A percentile compares a stretch with the other conserved stretches of the same genome.
These are phyloP conservation scores for Oreochromis tanganicae DNA, from an alignment of 2,113 vertebrate genomes.

Conservation along the genomic window DNA sequence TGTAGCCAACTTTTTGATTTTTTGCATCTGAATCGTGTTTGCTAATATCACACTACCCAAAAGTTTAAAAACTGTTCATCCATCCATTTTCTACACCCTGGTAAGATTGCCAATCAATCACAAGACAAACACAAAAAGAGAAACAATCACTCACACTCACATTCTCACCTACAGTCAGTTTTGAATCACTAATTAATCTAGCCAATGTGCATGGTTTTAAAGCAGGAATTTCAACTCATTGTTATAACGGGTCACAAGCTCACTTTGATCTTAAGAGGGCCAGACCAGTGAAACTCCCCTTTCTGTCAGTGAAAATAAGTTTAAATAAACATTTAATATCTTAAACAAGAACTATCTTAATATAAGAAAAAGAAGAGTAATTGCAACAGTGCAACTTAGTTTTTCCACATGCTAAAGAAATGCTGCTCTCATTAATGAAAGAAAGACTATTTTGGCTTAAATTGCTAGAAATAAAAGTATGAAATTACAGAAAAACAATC, in stretches of 20 bases:
- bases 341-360: neutral
- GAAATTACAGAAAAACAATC: neutral
- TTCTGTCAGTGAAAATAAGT: neutral
- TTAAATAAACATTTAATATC: neutral
- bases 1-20: neutral
- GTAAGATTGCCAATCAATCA: neutral
- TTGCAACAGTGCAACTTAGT: neutral
- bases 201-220: neutral
- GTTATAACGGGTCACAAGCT: neutral
- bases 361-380: neutral
- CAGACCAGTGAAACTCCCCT: neutral
- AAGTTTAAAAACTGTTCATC: neutral
- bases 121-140: neutral
- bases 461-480: neutral
- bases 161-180: neutral
- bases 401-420: neutral
- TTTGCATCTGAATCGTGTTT: neutral
- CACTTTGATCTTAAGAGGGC: neutral
- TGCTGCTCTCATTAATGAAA: neutral
- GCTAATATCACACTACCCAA: neutral
- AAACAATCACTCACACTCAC: neutral
- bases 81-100: neutral
- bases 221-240: neutral
- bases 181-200: neutral
- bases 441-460: neutral